phyloP scores from a whole-genome alignment of 2,888 invertebrate species.

The Pachliopta kotzebuea region DNA sequence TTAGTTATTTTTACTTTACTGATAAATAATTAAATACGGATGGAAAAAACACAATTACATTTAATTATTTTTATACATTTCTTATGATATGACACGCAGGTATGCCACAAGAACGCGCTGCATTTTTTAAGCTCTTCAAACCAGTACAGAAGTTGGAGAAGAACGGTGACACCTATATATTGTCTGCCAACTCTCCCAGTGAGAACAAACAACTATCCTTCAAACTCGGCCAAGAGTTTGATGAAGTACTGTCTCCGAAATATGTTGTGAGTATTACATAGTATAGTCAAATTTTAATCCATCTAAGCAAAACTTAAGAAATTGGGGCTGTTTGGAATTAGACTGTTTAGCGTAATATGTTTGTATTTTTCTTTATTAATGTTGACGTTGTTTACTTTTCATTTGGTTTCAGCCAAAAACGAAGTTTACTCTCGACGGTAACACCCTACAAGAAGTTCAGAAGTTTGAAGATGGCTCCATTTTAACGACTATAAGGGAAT shows the following conservation, averaged over 20 bases:
- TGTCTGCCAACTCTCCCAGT: slow-evolving; percentile 29
- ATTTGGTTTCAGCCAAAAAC: slow-evolving; percentile 2
- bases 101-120: background rate
- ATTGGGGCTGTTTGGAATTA: too few species aligned
- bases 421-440: slow-evolving; percentile 2
- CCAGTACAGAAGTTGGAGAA: slow-evolving; percentile 39
- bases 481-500: slow-evolving; percentile 48
- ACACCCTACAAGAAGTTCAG: slow-evolving; percentile 33
- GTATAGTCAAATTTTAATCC: too few species aligned
- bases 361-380: too few species aligned
- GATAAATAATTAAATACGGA: too few species aligned
- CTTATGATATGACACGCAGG: background rate
- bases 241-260: slow-evolving; percentile 30
- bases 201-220: slow-evolving; percentile 37
- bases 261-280: slow-evolving; percentile 28
- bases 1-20: too few species aligned
- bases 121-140: slow-evolving; percentile 29
- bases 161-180: slow-evolving; percentile 43
- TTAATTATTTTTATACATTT: background rate
- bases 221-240: slow-evolving; percentile 41
- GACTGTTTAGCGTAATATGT: too few species aligned
- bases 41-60: too few species aligned
- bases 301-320: too few species aligned
- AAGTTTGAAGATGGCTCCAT: slow-evolving; percentile 33
- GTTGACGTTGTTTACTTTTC: background rate